These are phyloP conservation scores for Crocidura indochinensis DNA, from an alignment of 2,797 vertebrate species.

Conservation along the genomic window DNA sequence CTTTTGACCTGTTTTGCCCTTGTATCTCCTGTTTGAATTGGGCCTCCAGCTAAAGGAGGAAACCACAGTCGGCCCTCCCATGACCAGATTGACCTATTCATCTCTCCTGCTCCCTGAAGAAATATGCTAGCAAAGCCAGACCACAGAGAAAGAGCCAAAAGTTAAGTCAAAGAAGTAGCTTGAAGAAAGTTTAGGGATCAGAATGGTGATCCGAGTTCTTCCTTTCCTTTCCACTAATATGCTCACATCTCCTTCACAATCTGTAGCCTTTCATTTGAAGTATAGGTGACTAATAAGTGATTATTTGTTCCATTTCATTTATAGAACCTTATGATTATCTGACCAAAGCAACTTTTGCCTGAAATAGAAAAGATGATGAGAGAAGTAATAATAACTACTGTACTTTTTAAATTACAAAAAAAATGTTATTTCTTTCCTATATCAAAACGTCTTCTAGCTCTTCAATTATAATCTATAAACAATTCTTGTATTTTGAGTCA, in stretches of 20 bases:
- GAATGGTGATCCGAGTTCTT: background rate
- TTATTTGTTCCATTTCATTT: slow-evolving; percentile 74
- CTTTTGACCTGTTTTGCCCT: slow-evolving; percentile 83
- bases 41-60: slow-evolving; percentile 76
- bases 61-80: slow-evolving; percentile 1
- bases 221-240: background rate
- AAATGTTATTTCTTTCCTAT: background rate
- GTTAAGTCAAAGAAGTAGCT: background rate
- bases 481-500: slow-evolving; percentile 69
- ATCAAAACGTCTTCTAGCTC: slow-evolving; percentile 34
- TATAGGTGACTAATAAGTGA: slow-evolving; percentile 78
- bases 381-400: slow-evolving; percentile 60
- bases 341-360: slow-evolving; percentile 2
- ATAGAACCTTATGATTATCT: slow-evolving; percentile 54
- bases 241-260: slow-evolving; percentile 1
- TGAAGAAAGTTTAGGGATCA: slow-evolving; percentile 50
- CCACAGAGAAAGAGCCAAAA: background rate
- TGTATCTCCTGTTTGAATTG: slow-evolving; percentile 81
- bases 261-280: slow-evolving; percentile 19
- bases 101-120: slow-evolving; percentile 39
- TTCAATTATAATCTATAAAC: background rate
- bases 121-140: background rate
- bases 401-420: slow-evolving; percentile 65
- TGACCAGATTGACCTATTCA: background rate
- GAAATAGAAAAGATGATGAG: slow-evolving; percentile 33